Evolutionary conservation across 2,888 invertebrate species (phyloP).

Genomic region (Ceratothoa steindachneri): DNA sequence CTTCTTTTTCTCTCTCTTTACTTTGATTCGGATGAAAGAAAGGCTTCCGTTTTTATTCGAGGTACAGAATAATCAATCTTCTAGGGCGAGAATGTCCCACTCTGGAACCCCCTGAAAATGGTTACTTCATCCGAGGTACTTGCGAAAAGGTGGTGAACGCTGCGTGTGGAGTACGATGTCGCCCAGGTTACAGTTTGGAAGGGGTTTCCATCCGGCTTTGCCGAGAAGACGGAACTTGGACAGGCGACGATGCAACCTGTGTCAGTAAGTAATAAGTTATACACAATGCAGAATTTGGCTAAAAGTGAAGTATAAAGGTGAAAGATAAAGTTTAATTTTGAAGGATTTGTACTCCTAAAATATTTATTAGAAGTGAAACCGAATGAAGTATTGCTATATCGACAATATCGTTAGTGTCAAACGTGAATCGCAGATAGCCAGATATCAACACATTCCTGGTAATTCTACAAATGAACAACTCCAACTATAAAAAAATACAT

Average conservation of each 20-base stretch:
- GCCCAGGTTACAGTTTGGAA: conserved; percentile 59
- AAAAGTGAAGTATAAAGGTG: too few species aligned
- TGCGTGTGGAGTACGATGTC: conserved; percentile 66
- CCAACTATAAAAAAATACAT: too few species aligned
- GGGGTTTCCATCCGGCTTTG: conserved; percentile 60
- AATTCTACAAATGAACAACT: too few species aligned
- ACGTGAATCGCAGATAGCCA: too few species aligned
- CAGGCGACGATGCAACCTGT: conserved; percentile 63
- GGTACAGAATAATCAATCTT: too few species aligned
- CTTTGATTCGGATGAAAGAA: background rate
- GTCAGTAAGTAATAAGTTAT: conserved; percentile 58
- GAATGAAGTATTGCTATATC: background rate
- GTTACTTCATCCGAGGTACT: conserved; percentile 63
- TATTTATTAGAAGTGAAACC: too few species aligned
- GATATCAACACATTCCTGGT: too few species aligned
- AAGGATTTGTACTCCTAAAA: too few species aligned
- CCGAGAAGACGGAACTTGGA: conserved; percentile 64
- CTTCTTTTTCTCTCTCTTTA: background rate
- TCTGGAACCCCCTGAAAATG: conserved; percentile 61
- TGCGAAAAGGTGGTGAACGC: conserved; percentile 65
- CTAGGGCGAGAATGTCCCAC: conserved; percentile 62
- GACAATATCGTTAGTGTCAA: too few species aligned
- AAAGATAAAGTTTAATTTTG: too few species aligned
- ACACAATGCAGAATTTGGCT: conserved; percentile 18
- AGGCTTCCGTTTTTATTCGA: background rate